Evolutionary conservation across 2,797 vertebrate genomes (phyloP).

Genomic region (Pseudotriccus pelzelni): DNA sequence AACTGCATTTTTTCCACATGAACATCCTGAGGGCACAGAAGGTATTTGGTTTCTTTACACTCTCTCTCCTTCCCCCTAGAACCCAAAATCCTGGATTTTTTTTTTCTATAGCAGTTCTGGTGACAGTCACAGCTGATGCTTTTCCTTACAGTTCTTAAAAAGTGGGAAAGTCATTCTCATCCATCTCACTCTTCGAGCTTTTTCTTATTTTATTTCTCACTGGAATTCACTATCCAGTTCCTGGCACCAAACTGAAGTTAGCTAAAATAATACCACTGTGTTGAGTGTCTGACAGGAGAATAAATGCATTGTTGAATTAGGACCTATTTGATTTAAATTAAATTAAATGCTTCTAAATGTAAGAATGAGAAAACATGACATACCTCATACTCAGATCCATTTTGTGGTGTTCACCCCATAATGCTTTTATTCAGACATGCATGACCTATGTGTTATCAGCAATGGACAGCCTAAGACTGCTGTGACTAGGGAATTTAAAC

Average conservation of each 20-base stretch:
- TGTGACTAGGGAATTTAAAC: not conserved
- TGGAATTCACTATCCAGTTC: not conserved
- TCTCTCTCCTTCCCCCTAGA: not conserved
- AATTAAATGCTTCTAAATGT: not conserved
- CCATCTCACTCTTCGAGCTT: not conserved
- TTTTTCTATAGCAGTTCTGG: not conserved
- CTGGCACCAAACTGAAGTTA: not conserved
- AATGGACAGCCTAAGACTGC: not conserved
- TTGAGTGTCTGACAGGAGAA: not conserved
- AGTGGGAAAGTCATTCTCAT: not conserved
- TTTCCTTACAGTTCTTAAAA: not conserved
- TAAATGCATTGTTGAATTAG: conserved; percentile 2
- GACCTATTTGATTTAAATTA: conserved; percentile 13
- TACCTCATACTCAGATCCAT: not conserved
- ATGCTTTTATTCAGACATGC: not conserved
- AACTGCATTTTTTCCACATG: not conserved
- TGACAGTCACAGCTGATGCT: not conserved
- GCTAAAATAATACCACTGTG: not conserved
- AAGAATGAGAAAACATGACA: not conserved
- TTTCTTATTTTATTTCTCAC: not conserved
- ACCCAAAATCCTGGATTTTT: not conserved
- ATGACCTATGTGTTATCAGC: not conserved
- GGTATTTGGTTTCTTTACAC: fast-evolving
- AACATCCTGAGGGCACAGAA: not conserved
- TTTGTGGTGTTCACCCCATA: not conserved